Percentiles rank a stretch among this genome's conserved stretches.
phyloP scores from a whole-genome alignment of 2,797 vertebrate genomes.

The Acanthopagrus latus region DNA sequence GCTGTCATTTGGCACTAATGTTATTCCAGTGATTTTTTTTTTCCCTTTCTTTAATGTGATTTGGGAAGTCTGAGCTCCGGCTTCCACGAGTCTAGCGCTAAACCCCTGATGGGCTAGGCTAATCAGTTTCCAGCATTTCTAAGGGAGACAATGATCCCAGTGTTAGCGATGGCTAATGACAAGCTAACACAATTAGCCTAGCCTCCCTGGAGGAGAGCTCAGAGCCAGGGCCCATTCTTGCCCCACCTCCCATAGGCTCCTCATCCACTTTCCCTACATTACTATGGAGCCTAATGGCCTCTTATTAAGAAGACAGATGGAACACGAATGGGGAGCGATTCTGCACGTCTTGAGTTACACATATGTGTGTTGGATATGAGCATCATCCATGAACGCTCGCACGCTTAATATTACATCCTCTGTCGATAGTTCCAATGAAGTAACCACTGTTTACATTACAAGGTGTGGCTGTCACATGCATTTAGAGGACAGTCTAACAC shows the following conservation, averaged over 20 bases:
- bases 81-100: constrained; percentile 77
- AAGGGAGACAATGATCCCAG: constrained; percentile 89
- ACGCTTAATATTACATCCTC: constrained; percentile 39
- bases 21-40: constrained; percentile 76
- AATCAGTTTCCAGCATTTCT: constrained; percentile 90
- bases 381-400: constrained; percentile 46
- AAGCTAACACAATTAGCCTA: constrained; percentile 86
- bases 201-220: constrained; percentile 78
- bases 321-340: constrained; percentile 67
- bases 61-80: constrained; percentile 79
- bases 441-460: constrained; percentile 3
- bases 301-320: constrained; percentile 85
- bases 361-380: constrained; percentile 54
- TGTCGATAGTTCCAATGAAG: constrained; percentile 36
- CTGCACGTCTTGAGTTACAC: constrained; percentile 81
- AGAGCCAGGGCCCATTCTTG: constrained; percentile 72
- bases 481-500: background rate
- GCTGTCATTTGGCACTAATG: constrained; percentile 85
- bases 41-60: constrained; percentile 83
- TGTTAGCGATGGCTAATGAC: constrained; percentile 89
- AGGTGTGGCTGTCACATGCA: constrained; percentile 26
- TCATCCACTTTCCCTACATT: constrained; percentile 86
- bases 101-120: constrained; percentile 81
- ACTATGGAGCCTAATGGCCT: constrained; percentile 85
- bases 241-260: constrained; percentile 78